phyloP scores from a whole-genome alignment of 2,797 vertebrate species.

The Meda fulgida region DNA sequence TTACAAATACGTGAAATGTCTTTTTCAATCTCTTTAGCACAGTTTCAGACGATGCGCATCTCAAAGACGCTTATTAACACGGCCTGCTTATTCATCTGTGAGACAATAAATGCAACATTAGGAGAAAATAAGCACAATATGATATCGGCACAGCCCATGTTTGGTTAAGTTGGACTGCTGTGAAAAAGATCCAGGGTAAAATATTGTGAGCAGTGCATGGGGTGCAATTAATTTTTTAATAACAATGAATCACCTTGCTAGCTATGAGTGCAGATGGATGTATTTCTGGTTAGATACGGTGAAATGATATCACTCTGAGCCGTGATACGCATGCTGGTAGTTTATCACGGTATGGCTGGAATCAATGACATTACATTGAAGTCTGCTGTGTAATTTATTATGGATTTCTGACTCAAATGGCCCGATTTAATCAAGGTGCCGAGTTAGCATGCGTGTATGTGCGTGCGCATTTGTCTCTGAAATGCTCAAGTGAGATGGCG shows the following conservation, averaged over 20 bases:
- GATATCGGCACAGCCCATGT: background rate
- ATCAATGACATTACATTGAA: slow-evolving; percentile 33
- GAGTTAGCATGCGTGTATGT: background rate
- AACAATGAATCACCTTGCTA: background rate
- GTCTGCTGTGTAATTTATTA: slow-evolving; percentile 2
- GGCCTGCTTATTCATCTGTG: background rate
- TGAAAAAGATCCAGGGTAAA: background rate
- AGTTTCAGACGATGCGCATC: background rate
- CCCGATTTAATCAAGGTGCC: background rate
- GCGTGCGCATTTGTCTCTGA: background rate
- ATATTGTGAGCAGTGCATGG: background rate
- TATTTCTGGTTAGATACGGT: background rate
- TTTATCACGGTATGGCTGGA: background rate
- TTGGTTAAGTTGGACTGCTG: background rate
- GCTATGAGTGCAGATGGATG: background rate
- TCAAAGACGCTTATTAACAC: background rate
- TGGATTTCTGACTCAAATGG: slow-evolving; percentile 18
- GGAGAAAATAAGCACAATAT: background rate
- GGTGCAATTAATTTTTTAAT: background rate
- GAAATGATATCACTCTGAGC: background rate
- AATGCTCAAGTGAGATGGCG: background rate
- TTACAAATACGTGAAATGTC: no score
- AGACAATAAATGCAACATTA: background rate
- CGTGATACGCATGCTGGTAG: background rate
- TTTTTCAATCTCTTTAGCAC: no score